Percentiles rank a stretch among this genome's conserved stretches.
phyloP scores from a whole-genome alignment of 1,140 invertebrate genomes.

The Hestina assimilis region DNA sequence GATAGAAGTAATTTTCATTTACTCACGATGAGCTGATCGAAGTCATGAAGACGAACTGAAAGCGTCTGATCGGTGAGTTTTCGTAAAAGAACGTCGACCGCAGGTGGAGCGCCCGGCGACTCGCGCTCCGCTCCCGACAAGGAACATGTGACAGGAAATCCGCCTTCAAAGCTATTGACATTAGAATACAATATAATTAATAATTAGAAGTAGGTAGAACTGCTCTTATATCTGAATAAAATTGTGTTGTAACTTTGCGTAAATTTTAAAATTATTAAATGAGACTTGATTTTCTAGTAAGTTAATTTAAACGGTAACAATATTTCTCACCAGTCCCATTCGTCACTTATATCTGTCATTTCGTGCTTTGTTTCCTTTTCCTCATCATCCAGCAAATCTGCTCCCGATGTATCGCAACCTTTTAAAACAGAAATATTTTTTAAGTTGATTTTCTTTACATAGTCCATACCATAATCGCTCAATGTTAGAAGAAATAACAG shows the following conservation, averaged over 20 bases:
- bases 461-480: no score
- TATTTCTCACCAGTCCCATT: constrained; percentile 72
- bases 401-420: constrained; percentile 60
- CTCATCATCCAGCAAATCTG: constrained; percentile 52
- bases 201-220: neutral
- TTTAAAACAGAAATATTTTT: constrained; percentile 2
- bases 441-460: no score
- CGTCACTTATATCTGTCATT: constrained; percentile 63
- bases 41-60: constrained; percentile 81
- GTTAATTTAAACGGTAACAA: no score
- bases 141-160: constrained; percentile 38
- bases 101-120: constrained; percentile 44
- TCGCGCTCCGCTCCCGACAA: constrained; percentile 13
- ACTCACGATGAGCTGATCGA: constrained; percentile 81
- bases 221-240: no score
- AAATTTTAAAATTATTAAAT: no score
- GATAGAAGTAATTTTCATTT: no score
- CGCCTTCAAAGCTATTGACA: constrained; percentile 59
- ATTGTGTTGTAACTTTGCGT: no score
- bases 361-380: constrained; percentile 43
- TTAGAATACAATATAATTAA: neutral
- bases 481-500: no score
- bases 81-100: constrained; percentile 45
- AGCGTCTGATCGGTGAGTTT: constrained; percentile 79
- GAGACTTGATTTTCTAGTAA: no score